Percentiles rank a stretch among this genome's conserved stretches.
Evolutionary conservation across 2,113 vertebrate genomes (phyloP).

Genomic region (Petromus typicus): DNA sequence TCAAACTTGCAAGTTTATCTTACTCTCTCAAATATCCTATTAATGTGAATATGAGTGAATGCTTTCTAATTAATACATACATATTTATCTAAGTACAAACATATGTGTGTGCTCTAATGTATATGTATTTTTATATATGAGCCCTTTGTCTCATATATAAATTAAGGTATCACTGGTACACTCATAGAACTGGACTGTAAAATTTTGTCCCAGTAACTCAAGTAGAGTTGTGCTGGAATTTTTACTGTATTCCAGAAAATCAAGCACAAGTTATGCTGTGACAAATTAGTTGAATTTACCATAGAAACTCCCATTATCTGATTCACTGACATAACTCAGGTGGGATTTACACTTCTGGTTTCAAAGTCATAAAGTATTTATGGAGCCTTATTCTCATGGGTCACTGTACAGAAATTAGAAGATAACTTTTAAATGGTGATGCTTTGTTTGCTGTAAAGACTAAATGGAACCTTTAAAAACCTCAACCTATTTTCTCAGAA

Average conservation of each 20-base stretch:
- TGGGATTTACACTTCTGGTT: neutral
- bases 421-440: neutral
- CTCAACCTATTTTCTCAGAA: neutral
- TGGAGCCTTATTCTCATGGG: neutral
- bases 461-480: neutral
- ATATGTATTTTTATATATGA: neutral
- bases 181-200: neutral
- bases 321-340: neutral
- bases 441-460: neutral
- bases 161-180: neutral
- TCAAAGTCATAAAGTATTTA: neutral
- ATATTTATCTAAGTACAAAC: neutral
- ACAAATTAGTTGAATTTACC: neutral
- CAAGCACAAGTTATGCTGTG: neutral
- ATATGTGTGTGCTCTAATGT: neutral
- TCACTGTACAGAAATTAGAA: neutral
- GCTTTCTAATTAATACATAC: neutral
- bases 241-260: neutral
- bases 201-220: slow-evolving; percentile 24
- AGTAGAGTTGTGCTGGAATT: neutral
- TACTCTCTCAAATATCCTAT: neutral
- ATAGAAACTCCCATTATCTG: neutral
- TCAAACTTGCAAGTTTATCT: neutral
- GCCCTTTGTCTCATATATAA: slow-evolving; percentile 22
- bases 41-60: neutral